Evolutionary conservation across 2,797 vertebrate genomes (phyloP).

Genomic region (Huso huso): DNA sequence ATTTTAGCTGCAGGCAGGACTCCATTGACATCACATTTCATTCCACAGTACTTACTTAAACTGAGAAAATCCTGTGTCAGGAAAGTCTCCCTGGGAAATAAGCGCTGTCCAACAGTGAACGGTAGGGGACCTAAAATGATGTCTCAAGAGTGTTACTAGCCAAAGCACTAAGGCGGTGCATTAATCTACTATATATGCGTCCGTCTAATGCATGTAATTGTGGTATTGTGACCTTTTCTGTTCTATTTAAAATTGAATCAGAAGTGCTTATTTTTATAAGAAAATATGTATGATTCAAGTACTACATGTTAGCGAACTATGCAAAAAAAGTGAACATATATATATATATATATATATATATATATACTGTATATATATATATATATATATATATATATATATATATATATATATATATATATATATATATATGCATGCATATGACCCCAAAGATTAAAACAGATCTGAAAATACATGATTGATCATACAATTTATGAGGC

Average conservation of each 20-base stretch:
- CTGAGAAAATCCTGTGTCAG: neutral
- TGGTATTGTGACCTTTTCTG: constrained; percentile 21
- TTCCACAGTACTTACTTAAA: neutral
- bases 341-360: too few relatives aligned
- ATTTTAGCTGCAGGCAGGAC: neutral
- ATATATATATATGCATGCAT: too few relatives aligned
- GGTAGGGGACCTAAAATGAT: constrained; percentile 3
- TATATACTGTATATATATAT: too few relatives aligned
- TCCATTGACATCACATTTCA: neutral
- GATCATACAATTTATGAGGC: too few relatives aligned
- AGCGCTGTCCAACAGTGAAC: neutral
- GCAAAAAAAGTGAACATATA: constrained; percentile 14
- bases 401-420: too few relatives aligned
- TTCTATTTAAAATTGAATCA: constrained; percentile 26
- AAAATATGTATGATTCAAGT: constrained; percentile 39
- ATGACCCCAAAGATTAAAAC: too few relatives aligned
- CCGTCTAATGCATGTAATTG: constrained; percentile 32
- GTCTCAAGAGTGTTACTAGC: constrained; percentile 16
- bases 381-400: too few relatives aligned
- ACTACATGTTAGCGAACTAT: constrained; percentile 15
- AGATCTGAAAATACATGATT: too few relatives aligned
- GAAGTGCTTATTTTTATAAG: constrained; percentile 24
- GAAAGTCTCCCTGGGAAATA: neutral
- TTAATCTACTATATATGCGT: constrained; percentile 27
- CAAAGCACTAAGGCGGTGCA: constrained; percentile 18